Evolutionary conservation across 2,888 invertebrate genomes (phyloP).

Genomic region (Agrilus mali): DNA sequence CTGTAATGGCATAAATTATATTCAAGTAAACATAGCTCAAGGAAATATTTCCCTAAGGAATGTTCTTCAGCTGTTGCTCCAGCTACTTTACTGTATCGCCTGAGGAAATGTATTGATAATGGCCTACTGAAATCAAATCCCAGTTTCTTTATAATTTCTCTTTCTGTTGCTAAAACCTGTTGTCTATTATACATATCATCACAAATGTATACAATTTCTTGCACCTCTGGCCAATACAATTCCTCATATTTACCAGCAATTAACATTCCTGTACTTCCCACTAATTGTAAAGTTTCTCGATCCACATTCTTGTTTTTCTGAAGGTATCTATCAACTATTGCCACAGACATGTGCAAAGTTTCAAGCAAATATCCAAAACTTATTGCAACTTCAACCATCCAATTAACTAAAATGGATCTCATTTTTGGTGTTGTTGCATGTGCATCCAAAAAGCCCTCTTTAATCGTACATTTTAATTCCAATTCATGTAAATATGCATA

Average conservation of each 20-base stretch:
- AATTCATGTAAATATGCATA: conserved; percentile 67
- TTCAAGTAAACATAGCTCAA: conserved; percentile 73
- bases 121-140: conserved; percentile 78
- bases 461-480: conserved; percentile 57
- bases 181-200: conserved; percentile 71
- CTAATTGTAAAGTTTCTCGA: conserved; percentile 54
- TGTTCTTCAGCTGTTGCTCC: conserved; percentile 42
- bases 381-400: conserved; percentile 84
- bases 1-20: conserved; percentile 64
- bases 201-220: conserved; percentile 83
- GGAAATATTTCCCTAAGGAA: conserved; percentile 73
- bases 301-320: conserved; percentile 43
- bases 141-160: conserved; percentile 59
- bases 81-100: conserved; percentile 55
- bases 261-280: conserved; percentile 81
- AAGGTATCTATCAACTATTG: conserved; percentile 81
- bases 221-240: conserved; percentile 74
- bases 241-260: conserved; percentile 94
- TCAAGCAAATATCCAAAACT: conserved; percentile 78
- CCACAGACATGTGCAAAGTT: conserved; percentile 79
- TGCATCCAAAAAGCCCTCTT: conserved; percentile 43
- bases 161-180: conserved; percentile 76
- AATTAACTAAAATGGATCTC: conserved; percentile 82
- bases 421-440: conserved; percentile 70
- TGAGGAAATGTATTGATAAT: conserved; percentile 75